Percentiles rank a stretch among this genome's conserved stretches.
Evolutionary conservation across 2,888 invertebrate genomes (phyloP).

Genomic region (Ectemnius cavifrons): DNA sequence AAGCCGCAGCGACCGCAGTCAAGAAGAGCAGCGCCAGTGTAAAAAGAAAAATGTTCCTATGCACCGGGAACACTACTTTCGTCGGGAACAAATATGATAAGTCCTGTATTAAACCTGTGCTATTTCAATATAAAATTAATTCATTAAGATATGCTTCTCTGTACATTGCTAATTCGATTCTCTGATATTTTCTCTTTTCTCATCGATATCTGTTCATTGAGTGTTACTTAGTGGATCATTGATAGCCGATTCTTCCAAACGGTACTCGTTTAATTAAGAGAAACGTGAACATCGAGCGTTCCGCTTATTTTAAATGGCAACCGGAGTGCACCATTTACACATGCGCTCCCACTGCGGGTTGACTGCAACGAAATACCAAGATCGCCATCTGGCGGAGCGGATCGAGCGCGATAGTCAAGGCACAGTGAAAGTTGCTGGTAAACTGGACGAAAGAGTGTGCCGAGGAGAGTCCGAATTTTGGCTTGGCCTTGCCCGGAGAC

Average conservation of each 20-base stretch:
- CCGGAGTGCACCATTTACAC: slow-evolving; percentile 13
- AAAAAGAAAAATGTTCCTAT: slow-evolving; percentile 8
- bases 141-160: too few relatives aligned
- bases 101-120: neutral
- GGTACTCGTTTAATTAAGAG: too few relatives aligned
- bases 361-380: slow-evolving; percentile 20
- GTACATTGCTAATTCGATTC: too few relatives aligned
- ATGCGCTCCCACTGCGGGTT: slow-evolving; percentile 17
- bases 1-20: slow-evolving; percentile 28
- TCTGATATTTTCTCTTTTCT: too few relatives aligned
- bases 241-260: too few relatives aligned
- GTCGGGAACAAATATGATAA: neutral
- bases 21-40: slow-evolving; percentile 19
- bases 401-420: neutral
- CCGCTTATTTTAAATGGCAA: too few relatives aligned
- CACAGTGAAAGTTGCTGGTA: slow-evolving; percentile 21
- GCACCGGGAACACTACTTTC: slow-evolving; percentile 4
- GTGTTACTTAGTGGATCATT: too few relatives aligned
- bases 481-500: slow-evolving; percentile 17
- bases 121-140: neutral
- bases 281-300: too few relatives aligned
- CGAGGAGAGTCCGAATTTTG: neutral
- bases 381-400: slow-evolving; percentile 43
- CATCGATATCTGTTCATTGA: too few relatives aligned
- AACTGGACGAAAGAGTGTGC: slow-evolving; percentile 12